Conservation (phyloP, 2,797 vertebrate species). For the Channallabes apus region DNA sequence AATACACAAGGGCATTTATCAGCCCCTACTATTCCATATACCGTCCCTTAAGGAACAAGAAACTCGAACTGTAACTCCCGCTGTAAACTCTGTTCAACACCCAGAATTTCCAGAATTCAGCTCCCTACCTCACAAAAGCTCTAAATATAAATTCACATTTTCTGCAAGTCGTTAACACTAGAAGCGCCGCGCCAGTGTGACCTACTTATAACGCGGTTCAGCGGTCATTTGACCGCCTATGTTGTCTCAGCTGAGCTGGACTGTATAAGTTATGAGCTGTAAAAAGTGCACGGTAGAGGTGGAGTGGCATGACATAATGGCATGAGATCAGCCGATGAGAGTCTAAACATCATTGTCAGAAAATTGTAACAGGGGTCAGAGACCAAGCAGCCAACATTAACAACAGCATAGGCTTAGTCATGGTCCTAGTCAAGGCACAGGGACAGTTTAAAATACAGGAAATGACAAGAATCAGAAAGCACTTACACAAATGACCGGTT, state of each 20-base stretch:
- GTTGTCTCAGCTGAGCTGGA: not conserved
- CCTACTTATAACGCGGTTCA: too few relatives aligned
- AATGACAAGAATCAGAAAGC: not conserved
- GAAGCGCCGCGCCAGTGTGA: too few relatives aligned
- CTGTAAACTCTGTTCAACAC: too few relatives aligned
- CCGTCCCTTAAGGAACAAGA: too few relatives aligned
- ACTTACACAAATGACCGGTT: not conserved
- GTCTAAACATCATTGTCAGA: not conserved
- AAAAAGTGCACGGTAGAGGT: not conserved
- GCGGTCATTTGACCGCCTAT: too few relatives aligned
- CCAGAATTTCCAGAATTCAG: too few relatives aligned
- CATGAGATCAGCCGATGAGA: not conserved
- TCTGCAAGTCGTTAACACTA: too few relatives aligned
- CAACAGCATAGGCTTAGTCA: not conserved
- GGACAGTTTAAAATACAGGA: not conserved
- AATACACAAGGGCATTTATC: too few relatives aligned
- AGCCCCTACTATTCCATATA: too few relatives aligned
- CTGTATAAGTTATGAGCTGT: not conserved
- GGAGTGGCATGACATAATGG: not conserved
- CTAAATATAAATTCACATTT: too few relatives aligned
- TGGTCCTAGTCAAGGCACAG: not conserved
- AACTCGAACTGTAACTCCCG: too few relatives aligned
- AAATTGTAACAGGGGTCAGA: not conserved
- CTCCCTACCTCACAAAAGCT: too few relatives aligned
- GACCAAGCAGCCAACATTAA: not conserved